Conservation (phyloP, 2,797 vertebrate species). For the Rhinella marina region DNA sequence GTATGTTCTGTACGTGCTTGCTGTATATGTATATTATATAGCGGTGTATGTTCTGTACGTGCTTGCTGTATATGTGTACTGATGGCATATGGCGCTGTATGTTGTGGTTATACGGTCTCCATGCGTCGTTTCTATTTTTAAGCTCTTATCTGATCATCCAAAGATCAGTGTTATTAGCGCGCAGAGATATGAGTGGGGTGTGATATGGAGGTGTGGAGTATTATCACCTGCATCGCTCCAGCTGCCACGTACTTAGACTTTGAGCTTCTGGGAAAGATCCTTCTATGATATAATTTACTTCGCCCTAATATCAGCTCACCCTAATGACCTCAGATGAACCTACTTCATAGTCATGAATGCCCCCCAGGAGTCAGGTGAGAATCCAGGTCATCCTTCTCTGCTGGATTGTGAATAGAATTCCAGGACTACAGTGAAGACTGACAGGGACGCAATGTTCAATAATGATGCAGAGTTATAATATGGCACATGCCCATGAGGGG, state of each 20-base stretch:
- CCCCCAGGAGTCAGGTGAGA: background rate
- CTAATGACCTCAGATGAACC: background rate
- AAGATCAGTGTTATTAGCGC: background rate
- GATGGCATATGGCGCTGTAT: background rate
- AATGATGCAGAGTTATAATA: no score
- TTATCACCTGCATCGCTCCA: background rate
- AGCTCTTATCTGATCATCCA: background rate
- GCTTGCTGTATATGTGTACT: background rate
- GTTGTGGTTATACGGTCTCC: background rate
- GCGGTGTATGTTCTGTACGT: no score
- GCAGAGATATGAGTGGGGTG: background rate
- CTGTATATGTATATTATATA: no score
- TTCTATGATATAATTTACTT: background rate
- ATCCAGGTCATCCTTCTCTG: background rate
- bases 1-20: no score
- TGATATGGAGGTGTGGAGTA: background rate
- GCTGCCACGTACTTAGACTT: slow-evolving; percentile 1
- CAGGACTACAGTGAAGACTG: background rate
- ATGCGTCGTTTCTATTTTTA: background rate
- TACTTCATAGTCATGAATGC: background rate
- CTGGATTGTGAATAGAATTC: background rate
- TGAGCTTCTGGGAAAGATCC: background rate
- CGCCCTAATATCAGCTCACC: background rate
- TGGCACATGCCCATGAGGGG: no score
- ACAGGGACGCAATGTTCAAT: no score